Base-by-base conservation (phyloP, 2,113 vertebrate species). In the Andinoacara biseriatus region DNA sequence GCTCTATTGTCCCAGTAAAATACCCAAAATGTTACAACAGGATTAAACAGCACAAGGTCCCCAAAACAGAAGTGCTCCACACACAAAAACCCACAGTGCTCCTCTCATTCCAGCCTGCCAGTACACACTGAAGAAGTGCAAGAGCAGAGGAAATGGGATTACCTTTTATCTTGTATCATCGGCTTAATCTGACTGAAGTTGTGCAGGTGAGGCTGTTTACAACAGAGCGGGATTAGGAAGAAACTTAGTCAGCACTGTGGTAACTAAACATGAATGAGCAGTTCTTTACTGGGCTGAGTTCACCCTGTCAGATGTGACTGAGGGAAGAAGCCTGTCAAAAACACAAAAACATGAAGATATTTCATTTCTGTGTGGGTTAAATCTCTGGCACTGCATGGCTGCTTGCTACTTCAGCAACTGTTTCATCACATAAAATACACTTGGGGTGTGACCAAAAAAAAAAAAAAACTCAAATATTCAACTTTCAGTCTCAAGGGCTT, bases 181-280 rank as follows among this genome's bases (percentile, higher is more conserved):
- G 15, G 74, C n/a, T 87, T 91, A 91, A 93, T 91, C 90, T 75
- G 22, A 74, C 43, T 24, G 38, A 65, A 62, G 74, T 22, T 81
- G 78, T 87, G 43, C 52, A 31, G 58, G n/a, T 76, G 76, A 84
- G 24, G 40, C 65, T 72, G 78, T 26, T n/a, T 10, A 57, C 62
- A n/a, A 38, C 38, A n/a, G 31, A 52, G 58, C 5, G 10, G 63
- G 86, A 91, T 92, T 84, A 91, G 14, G 31, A 85, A 33, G 20
- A 4, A 52, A 46, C 56, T 15, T 7, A 54, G 79, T 90, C 81
- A 85, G 83, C 82, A 60, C 31, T 65, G 24, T 5, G 22, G 33
- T 8, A 74, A 59, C 29, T 65, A 58, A 75, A 86, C 72, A 40
- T 78, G 74, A 86, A 76, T 60, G 57, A 86, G 74, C 77, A 26